Conservation (phyloP, 1,140 invertebrate species). For the Drosophila sucinea region DNA sequence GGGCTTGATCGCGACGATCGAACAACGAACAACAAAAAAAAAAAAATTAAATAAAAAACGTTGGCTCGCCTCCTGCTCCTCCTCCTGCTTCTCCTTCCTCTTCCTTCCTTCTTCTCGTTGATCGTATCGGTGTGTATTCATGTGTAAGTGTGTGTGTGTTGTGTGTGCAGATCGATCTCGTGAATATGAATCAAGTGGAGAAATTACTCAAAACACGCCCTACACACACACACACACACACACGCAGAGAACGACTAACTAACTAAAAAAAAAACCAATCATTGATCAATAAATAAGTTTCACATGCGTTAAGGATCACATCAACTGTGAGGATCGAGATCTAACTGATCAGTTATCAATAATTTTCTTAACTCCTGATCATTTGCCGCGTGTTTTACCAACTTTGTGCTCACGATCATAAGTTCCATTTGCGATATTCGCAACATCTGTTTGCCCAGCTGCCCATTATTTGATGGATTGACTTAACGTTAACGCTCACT, state of each 20-base stretch:
- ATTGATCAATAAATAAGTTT: slow-evolving; percentile 19
- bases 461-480: slow-evolving; percentile 34
- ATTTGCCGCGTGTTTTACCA: slow-evolving; percentile 1
- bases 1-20: slow-evolving; percentile 53
- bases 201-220: slow-evolving; percentile 22
- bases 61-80: slow-evolving; percentile 56
- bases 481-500: slow-evolving; percentile 31
- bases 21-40: slow-evolving; percentile 28
- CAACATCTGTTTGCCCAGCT: slow-evolving; percentile 69
- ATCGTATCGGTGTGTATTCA: slow-evolving; percentile 28
- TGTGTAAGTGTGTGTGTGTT: slow-evolving; percentile 44
- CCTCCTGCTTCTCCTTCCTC: slow-evolving; percentile 20
- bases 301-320: not conserved
- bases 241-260: not conserved
- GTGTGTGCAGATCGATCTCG: slow-evolving; percentile 48
- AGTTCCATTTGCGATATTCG: slow-evolving; percentile 63
- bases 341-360: not conserved
- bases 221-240: slow-evolving; percentile 9
- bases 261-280: slow-evolving; percentile 7
- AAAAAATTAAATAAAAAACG: slow-evolving; percentile 28
- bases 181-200: slow-evolving; percentile 13
- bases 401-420: slow-evolving; percentile 31
- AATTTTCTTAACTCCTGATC: slow-evolving; percentile 1
- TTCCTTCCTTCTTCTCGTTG: slow-evolving; percentile 23
- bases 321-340: not conserved